Percentiles rank a stretch among this genome's conserved stretches.
These are phyloP conservation scores for Mnemiopsis leidyi DNA, from an alignment of 37 sponge, comb jelly and placozoan genomes.

Conservation along the genomic window DNA sequence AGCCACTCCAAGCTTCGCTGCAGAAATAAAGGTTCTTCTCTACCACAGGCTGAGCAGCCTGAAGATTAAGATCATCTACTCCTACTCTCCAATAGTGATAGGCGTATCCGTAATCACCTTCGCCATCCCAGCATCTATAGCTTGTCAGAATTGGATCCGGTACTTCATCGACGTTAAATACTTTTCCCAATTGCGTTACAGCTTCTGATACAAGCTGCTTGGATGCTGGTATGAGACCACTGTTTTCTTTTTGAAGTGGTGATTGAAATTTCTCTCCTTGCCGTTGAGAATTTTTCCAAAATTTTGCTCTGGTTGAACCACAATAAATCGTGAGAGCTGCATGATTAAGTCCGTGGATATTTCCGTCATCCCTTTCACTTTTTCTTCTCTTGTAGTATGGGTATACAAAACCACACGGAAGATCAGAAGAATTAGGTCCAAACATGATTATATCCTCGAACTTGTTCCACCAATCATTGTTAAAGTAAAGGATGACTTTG, in stretches of 20 bases:
- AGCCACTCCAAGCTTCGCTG: background rate
- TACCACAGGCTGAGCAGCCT: background rate
- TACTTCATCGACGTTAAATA: background rate
- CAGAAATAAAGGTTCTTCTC: background rate
- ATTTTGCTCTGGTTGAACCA: background rate
- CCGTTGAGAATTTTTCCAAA: background rate
- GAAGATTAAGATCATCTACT: background rate
- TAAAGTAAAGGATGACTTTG: slow-evolving; percentile 32
- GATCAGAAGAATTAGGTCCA: background rate
- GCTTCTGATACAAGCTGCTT: background rate
- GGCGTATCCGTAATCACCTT: background rate
- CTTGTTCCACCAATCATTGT: background rate
- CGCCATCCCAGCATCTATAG: background rate
- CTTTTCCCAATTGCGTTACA: background rate
- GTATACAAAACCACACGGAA: background rate
- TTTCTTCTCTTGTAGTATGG: background rate
- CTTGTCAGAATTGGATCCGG: background rate
- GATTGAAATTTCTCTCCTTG: background rate
- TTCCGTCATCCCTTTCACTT: background rate
- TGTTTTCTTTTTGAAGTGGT: background rate
- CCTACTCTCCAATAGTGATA: background rate
- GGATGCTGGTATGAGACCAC: background rate
- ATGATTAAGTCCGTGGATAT: background rate
- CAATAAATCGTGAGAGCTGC: slow-evolving; percentile 17
- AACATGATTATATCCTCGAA: background rate